phyloP scores from a whole-genome alignment of 2,113 vertebrate species.

The Hemicordylus capensis region DNA sequence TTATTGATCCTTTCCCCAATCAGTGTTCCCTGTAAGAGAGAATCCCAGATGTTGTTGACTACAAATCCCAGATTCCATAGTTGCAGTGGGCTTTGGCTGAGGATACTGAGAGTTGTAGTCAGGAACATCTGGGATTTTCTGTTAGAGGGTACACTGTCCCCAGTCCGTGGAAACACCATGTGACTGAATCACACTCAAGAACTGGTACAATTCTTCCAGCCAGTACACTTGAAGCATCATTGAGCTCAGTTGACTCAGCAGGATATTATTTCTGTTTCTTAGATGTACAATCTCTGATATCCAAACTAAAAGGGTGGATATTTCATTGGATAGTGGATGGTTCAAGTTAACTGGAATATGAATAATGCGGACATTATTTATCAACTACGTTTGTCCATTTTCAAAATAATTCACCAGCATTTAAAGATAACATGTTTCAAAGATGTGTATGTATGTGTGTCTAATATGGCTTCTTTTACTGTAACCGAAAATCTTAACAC shows the following conservation, averaged over 20 bases:
- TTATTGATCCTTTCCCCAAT: neutral
- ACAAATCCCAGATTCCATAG: too few relatives aligned
- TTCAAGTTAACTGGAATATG: neutral
- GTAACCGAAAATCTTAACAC: neutral
- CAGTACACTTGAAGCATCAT: too few relatives aligned
- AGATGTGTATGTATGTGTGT: neutral
- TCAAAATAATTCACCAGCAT: neutral
- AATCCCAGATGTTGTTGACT: too few relatives aligned
- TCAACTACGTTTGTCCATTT: neutral
- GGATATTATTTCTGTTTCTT: neutral
- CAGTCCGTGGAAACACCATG: neutral
- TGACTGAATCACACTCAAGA: neutral
- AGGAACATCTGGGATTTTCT: too few relatives aligned
- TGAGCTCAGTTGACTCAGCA: neutral
- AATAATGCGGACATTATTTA: neutral
- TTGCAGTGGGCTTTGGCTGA: too few relatives aligned
- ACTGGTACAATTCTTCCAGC: too few relatives aligned
- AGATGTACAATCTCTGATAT: neutral
- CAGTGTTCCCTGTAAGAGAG: too few relatives aligned
- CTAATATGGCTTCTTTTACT: neutral
- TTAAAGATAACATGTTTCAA: neutral
- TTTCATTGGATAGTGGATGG: neutral
- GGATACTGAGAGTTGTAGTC: too few relatives aligned
- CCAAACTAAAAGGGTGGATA: neutral
- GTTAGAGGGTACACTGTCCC: too few relatives aligned